These are phyloP conservation scores for Diachrysia chrysitis DNA, from an alignment of 2,888 invertebrate species.

Conservation along the genomic window DNA sequence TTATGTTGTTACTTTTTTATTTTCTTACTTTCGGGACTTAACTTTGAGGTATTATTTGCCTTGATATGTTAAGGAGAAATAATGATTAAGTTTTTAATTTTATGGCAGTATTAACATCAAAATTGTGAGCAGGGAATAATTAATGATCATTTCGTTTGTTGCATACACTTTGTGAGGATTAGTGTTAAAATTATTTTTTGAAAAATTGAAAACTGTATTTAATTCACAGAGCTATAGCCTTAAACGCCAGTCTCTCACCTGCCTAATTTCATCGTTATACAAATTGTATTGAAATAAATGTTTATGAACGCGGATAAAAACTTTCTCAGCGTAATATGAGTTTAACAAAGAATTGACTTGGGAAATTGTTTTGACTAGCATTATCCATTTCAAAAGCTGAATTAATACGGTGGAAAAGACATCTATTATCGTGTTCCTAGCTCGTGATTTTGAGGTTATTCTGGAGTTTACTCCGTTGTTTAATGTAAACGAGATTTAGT, in stretches of 20 bases:
- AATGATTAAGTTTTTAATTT: no score
- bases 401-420: slow-evolving; percentile 28
- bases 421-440: neutral
- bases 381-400: slow-evolving; percentile 26
- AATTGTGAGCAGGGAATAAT: no score
- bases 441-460: neutral
- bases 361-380: slow-evolving; percentile 27
- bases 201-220: no score
- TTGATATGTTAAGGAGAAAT: no score
- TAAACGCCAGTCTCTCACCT: no score
- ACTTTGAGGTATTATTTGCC: neutral
- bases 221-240: no score
- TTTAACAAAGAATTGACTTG: slow-evolving; percentile 25
- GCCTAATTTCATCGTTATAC: neutral
- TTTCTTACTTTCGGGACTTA: neutral
- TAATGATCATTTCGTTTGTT: no score
- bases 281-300: slow-evolving; percentile 16
- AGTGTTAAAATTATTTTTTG: no score
- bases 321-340: slow-evolving; percentile 27
- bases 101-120: no score
- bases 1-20: neutral
- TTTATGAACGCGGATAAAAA: slow-evolving; percentile 30
- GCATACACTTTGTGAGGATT: no score
- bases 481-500: neutral
- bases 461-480: neutral